Percentiles rank a stretch among this genome's conserved stretches.
These are phyloP conservation scores for Struthio camelus DNA, from an alignment of 2,113 vertebrate species.

Conservation along the genomic window DNA sequence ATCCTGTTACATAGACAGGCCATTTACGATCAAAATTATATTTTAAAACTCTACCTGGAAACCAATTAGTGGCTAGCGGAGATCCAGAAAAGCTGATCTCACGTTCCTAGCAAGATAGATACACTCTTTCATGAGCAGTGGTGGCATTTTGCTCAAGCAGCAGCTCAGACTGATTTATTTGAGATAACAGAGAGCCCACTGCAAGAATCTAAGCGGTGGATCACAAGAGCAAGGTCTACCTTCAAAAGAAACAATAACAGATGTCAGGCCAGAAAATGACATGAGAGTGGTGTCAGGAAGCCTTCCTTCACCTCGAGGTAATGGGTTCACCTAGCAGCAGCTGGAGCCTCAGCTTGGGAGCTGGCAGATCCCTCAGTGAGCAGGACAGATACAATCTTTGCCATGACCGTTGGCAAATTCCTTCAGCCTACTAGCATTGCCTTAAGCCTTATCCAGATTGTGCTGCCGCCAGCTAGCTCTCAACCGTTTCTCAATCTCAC, in stretches of 20 bases:
- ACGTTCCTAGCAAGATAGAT: not conserved
- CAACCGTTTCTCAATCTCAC: not conserved
- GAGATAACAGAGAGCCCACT: not conserved
- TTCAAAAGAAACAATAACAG: not conserved
- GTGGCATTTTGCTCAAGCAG: not conserved
- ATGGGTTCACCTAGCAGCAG: not conserved
- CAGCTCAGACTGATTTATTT: not conserved
- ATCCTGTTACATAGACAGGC: not conserved
- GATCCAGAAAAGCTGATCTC: not conserved
- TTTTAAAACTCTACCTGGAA: not conserved
- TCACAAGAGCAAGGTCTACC: not conserved
- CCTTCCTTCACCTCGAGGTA: not conserved
- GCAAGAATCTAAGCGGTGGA: not conserved
- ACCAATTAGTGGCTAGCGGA: not conserved
- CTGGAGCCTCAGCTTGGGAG: not conserved
- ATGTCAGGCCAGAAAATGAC: not conserved
- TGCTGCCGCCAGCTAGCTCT: not conserved
- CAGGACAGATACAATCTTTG: not conserved
- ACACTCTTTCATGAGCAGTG: not conserved
- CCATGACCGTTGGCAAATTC: not conserved
- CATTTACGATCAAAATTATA: not conserved
- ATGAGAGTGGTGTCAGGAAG: not conserved
- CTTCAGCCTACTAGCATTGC: not conserved
- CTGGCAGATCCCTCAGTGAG: accelerated
- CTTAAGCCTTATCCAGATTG: accelerated